A percentile compares a stretch with the other conserved stretches of the same genome.
Evolutionary conservation across 2,888 invertebrate genomes (phyloP).

Genomic region (Lamproptera curius): DNA sequence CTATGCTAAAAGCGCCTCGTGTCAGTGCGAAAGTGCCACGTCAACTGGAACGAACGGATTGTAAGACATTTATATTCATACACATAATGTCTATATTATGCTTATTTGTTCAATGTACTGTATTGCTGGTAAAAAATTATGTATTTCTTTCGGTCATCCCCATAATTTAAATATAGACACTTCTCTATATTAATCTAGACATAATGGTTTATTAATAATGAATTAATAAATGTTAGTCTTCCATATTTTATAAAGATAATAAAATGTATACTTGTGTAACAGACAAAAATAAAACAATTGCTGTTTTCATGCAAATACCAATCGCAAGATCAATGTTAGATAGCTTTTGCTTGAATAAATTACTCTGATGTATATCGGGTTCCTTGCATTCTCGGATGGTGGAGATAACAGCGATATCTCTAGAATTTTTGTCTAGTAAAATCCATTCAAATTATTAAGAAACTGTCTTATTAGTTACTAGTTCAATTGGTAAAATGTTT

Average conservation of each 20-base stretch:
- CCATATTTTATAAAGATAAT: background rate
- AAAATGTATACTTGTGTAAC: too few species aligned
- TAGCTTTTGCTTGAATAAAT: background rate
- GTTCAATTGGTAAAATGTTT: too few species aligned
- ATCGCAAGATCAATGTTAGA: too few species aligned
- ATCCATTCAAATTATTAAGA: too few species aligned
- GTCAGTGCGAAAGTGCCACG: slow-evolving; percentile 47
- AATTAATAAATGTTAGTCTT: background rate
- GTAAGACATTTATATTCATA: slow-evolving; percentile 12
- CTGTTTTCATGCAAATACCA: too few species aligned
- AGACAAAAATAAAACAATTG: too few species aligned
- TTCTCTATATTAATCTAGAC: background rate
- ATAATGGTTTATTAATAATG: background rate
- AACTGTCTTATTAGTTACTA: too few species aligned
- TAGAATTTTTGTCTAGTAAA: too few species aligned
- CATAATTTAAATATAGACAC: background rate
- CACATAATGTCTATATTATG: background rate
- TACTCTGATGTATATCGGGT: background rate
- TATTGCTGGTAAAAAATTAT: background rate
- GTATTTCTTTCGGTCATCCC: background rate
- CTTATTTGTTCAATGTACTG: background rate
- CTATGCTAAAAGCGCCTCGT: slow-evolving; percentile 35
- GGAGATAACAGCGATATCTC: too few species aligned
- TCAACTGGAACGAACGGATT: slow-evolving; percentile 28
- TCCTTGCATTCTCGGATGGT: too few species aligned